These are phyloP conservation scores for Halesus radiatus DNA, from an alignment of 1,140 invertebrate species.

Conservation along the genomic window DNA sequence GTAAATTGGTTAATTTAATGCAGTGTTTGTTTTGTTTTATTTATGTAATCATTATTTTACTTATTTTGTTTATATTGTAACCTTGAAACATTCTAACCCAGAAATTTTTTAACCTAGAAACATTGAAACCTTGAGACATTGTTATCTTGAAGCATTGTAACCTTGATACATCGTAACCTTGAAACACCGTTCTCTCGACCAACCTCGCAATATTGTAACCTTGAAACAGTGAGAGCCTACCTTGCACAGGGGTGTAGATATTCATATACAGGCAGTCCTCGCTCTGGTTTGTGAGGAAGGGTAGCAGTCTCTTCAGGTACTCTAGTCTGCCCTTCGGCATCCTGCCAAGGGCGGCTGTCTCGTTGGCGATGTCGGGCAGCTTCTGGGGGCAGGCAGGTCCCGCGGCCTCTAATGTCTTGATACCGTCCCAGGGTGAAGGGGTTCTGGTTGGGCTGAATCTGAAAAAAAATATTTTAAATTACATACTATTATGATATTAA, in stretches of 20 bases:
- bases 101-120: no score
- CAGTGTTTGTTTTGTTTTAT: no score
- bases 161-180: no score
- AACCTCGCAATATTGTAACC: no score
- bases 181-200: no score
- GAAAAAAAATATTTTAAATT: slow-evolving; percentile 47
- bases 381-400: slow-evolving; percentile 93
- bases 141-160: no score
- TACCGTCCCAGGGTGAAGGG: slow-evolving; percentile 90
- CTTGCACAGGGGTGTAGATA: slow-evolving; percentile 93
- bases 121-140: no score
- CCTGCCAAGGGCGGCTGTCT: slow-evolving; percentile 82
- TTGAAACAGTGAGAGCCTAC: slow-evolving; percentile 71
- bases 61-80: no score
- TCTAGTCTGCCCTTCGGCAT: slow-evolving; percentile 93
- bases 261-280: slow-evolving; percentile 98
- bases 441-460: slow-evolving; percentile 93
- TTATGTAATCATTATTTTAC: no score
- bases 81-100: no score
- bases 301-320: slow-evolving; percentile 86
- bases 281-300: slow-evolving; percentile 90
- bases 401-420: slow-evolving; percentile 82
- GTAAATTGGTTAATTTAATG: no score
- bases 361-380: slow-evolving; percentile 86
- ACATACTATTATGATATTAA: no score